Base-by-base conservation (phyloP, 2,797 vertebrate species). In the Pangasius djambal region DNA sequence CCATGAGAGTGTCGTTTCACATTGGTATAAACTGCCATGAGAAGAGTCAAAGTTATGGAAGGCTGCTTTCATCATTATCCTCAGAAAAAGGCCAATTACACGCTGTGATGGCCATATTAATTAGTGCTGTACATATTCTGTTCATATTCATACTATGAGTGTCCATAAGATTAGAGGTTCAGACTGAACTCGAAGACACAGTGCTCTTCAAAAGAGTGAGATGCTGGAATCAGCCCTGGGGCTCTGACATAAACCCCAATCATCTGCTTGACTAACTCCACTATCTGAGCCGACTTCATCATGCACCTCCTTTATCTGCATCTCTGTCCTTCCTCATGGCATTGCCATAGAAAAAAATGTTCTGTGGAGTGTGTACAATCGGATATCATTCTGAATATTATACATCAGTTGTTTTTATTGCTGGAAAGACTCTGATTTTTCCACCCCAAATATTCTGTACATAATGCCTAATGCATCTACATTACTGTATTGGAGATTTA, bases 31-130 rank as follows among this genome's bases (percentile, higher is more conserved):
- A 7, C 75, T 13, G 28, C 20, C 12, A 61, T 55, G 12, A 67
- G 40, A 20, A 83, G 37, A 65, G 52, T 75, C 74, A 81, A 6
- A 70, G 50, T 28, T 44, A 70, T 57, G 48, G 77, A 44, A 81
- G 15, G 22, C 22, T 44, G 63, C 63, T 69, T 82, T 81, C 63
- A 69, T 79, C 77, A n/a, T 87, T 78, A 81, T 55, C 74, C 48
- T 65, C 34, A 82, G 63, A 93, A 94, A 94, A 93, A 93, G 93
- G 94, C 91, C 91, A 96, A 97, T 97, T 96, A 96, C 93, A 96
- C 92, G 92, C 93, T 94, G 94, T 91, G 92, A 92, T 94, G 95
- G 94, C 92, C 94, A 94, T 94, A 95, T 96, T 96, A 96, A 97
- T 97, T 97, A 95, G 94, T 89, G 81, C 86, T 52, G 81, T 85